Percentiles rank a stretch among this genome's conserved stretches.
Evolutionary conservation across 2,888 invertebrate species (phyloP).

Genomic region (Ctenicera cuprea): DNA sequence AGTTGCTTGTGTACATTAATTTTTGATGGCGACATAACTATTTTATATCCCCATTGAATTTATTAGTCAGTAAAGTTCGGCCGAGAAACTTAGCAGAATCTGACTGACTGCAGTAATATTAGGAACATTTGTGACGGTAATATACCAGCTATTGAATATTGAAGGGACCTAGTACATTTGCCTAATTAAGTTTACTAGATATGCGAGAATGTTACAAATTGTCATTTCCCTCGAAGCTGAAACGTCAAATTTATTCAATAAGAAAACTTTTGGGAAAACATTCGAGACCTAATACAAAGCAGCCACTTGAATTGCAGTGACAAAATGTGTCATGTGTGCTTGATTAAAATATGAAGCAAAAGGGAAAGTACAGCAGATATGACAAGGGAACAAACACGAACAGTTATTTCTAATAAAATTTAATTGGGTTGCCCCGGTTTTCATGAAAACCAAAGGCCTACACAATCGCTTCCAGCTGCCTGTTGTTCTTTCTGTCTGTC

Average conservation of each 20-base stretch:
- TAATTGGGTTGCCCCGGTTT: conserved; percentile 47
- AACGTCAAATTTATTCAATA: conserved; percentile 24
- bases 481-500: conserved; percentile 40
- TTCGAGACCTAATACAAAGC: conserved; percentile 12
- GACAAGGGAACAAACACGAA: conserved; percentile 45
- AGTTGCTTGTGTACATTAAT: conserved; percentile 28
- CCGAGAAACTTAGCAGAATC: conserved; percentile 31
- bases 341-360: conserved; percentile 44
- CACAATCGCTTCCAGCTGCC: conserved; percentile 38
- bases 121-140: conserved; percentile 46
- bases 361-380: conserved; percentile 30
- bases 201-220: conserved; percentile 35
- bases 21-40: conserved; percentile 27
- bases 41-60: conserved; percentile 22
- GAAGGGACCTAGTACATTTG: conserved; percentile 41
- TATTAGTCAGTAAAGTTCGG: conserved; percentile 29
- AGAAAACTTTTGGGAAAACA: conserved; percentile 23
- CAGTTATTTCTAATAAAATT: conserved; percentile 50
- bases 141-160: conserved; percentile 41
- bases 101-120: conserved; percentile 40
- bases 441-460: conserved; percentile 45
- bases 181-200: conserved; percentile 44
- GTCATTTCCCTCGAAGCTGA: conserved; percentile 13
- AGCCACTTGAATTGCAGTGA: conserved; percentile 32
- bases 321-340: conserved; percentile 43